These are phyloP conservation scores for Sarcophaga variegata DNA, from an alignment of 2,888 invertebrate species.

Conservation along the genomic window DNA sequence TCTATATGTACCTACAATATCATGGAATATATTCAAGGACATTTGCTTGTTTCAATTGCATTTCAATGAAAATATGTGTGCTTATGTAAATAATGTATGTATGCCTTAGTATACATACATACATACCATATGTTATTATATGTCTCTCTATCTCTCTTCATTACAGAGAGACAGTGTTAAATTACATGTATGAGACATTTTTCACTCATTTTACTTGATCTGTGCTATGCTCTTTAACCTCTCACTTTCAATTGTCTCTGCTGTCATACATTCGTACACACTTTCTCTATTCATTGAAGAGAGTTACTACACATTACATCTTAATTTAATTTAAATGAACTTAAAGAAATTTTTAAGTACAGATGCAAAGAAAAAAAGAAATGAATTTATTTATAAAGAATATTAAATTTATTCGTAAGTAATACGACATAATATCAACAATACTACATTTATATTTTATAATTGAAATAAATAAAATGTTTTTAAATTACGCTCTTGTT, in stretches of 20 bases:
- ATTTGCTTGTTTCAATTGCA: constrained; percentile 23
- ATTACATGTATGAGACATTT: constrained; percentile 4
- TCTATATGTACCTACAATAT: background rate
- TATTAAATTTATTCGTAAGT: no score
- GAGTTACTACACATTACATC: no score
- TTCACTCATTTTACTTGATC: constrained; percentile 30
- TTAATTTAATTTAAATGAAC: no score
- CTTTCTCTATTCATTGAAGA: no score
- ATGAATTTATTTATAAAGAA: no score
- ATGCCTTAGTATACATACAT: background rate
- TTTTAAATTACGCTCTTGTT: no score
- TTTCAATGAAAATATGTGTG: constrained; percentile 5
- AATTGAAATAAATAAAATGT: no score
- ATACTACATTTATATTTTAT: no score
- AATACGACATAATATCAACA: no score
- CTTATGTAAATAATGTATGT: constrained; percentile 21
- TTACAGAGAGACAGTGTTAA: background rate
- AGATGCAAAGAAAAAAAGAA: no score
- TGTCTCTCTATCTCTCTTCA: background rate
- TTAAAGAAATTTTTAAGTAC: no score
- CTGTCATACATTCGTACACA: background rate
- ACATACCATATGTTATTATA: background rate
- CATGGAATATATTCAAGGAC: constrained; percentile 20
- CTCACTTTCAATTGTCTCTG: constrained; percentile 4
- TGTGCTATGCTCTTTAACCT: constrained; percentile 15